Base-by-base conservation (phyloP, 2,888 invertebrate species). In the Lordiphosa fenestrarum region DNA sequence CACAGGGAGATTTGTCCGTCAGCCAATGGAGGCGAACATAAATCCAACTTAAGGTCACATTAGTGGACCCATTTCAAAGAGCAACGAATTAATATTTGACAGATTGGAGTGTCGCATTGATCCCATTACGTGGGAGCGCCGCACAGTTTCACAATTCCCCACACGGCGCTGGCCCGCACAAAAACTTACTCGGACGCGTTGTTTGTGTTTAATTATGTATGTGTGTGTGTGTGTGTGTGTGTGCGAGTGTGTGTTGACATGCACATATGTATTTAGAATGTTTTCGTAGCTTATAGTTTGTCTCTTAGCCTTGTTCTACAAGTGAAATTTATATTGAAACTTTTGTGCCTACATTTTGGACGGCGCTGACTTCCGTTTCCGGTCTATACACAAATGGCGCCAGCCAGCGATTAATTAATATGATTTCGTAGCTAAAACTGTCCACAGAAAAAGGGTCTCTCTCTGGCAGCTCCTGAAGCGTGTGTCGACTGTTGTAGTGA, bases 151-250 rank as follows among this genome's bases (percentile, higher is more conserved):
- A 9, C 4, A 23, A 9, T 33, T 6, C 15, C 41, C 39, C 49
- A 25, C 40, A 25, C 25, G 40, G n/a, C 39, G 36, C 41, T 12
- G 15, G 46, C 30, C 0, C 30, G 9, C 7, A 30, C 30, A 30
- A 30, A 30, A 30, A 30, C 9, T 30, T 30, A 30, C 30, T 30
- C 30, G 30, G 30, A 30, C 47, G 37, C 60, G 64, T 56, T 77
- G 82, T 74, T 76, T 76, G 74, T 69, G 74, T 76, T 76, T 76
- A 76, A 77, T 76, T 81, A 76, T 77, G 67, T 69, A 78, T 78
- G 53, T 56, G 38, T 35, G 19, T 33, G 13, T 56, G 40, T 53
- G 41, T 47, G 40, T 41, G 49, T 52, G 30, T 48, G 51, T 44
- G 50, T n/a, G n/a, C n/a, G n/a, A n/a, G n/a, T 52, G 30, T 49